Evolutionary conservation across 64 coral and sea anemone species (phyloP).

Genomic region (Astreopora myriophthalma): DNA sequence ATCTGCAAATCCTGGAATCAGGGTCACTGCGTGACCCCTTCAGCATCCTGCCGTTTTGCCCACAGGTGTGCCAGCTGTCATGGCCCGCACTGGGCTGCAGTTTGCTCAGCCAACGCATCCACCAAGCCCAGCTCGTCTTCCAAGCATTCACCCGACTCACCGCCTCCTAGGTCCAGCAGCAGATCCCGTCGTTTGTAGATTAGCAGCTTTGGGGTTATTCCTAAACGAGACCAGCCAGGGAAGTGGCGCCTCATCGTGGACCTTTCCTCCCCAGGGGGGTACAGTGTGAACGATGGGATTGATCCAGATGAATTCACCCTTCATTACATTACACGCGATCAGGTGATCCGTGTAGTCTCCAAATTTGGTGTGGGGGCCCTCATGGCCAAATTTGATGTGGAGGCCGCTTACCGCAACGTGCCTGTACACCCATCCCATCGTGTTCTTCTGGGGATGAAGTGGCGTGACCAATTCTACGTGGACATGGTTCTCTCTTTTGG

Average conservation of each 20-base stretch:
- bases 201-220: too few relatives aligned
- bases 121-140: neutral
- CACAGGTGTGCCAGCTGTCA: neutral
- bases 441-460: neutral
- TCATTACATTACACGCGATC: too few relatives aligned
- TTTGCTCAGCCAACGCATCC: neutral
- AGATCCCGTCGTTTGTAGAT: neutral
- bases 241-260: too few relatives aligned
- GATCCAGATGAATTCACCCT: too few relatives aligned
- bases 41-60: neutral
- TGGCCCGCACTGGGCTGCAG: neutral
- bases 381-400: too few relatives aligned
- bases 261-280: too few relatives aligned
- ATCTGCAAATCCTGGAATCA: constrained; percentile 13
- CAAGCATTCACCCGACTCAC: neutral
- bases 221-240: too few relatives aligned
- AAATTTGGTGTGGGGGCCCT: too few relatives aligned
- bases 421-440: too few relatives aligned
- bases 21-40: neutral
- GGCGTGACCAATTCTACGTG: neutral
- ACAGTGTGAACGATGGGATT: too few relatives aligned
- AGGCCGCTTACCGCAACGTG: too few relatives aligned
- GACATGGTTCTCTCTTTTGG: constrained; percentile 55
- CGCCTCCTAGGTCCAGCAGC: neutral
- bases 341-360: too few relatives aligned